A percentile compares a stretch with the other conserved stretches of the same genome.
phyloP scores from a whole-genome alignment of 2,888 invertebrate genomes.

The Heliconius erato region DNA sequence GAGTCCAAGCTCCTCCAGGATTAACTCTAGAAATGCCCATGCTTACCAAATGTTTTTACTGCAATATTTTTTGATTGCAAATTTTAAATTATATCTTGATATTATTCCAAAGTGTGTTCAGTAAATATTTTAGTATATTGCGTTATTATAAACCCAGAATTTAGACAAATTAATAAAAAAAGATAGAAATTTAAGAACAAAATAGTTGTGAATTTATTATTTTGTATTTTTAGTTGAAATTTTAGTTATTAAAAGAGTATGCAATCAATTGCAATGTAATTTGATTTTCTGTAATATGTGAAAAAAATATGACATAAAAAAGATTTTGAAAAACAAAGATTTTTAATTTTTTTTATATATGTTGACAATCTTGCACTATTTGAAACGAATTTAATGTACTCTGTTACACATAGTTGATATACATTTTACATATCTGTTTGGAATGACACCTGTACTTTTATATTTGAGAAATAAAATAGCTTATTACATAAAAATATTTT shows the following conservation, averaged over 20 bases:
- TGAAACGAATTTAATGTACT: slow-evolving; percentile 21
- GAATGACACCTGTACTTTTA: slow-evolving; percentile 21
- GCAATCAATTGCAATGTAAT: not conserved
- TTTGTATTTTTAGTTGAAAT: slow-evolving; percentile 38
- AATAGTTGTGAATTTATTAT: slow-evolving; percentile 47
- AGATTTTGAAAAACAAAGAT: not conserved
- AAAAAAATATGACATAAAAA: slow-evolving; percentile 10
- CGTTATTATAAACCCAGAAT: slow-evolving; percentile 18
- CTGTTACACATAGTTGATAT: slow-evolving; percentile 5
- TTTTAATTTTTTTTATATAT: not conserved
- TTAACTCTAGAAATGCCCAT: too few species aligned
- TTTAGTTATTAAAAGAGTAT: not conserved
- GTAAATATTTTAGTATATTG: slow-evolving; percentile 35
- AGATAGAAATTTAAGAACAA: slow-evolving; percentile 49
- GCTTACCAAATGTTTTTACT: slow-evolving; percentile 7
- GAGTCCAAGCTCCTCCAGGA: too few species aligned
- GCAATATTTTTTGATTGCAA: slow-evolving; percentile 14
- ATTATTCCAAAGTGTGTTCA: slow-evolving; percentile 47
- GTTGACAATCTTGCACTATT: not conserved
- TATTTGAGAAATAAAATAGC: slow-evolving; percentile 28
- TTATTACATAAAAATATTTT: slow-evolving; percentile 18
- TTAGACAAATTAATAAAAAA: slow-evolving; percentile 31
- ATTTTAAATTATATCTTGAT: slow-evolving; percentile 33
- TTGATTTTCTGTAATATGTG: not conserved
- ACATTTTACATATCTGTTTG: slow-evolving; percentile 5